Evolutionary conservation across 2,113 vertebrate species (phyloP).

Genomic region (Chaenogobius annularis): DNA sequence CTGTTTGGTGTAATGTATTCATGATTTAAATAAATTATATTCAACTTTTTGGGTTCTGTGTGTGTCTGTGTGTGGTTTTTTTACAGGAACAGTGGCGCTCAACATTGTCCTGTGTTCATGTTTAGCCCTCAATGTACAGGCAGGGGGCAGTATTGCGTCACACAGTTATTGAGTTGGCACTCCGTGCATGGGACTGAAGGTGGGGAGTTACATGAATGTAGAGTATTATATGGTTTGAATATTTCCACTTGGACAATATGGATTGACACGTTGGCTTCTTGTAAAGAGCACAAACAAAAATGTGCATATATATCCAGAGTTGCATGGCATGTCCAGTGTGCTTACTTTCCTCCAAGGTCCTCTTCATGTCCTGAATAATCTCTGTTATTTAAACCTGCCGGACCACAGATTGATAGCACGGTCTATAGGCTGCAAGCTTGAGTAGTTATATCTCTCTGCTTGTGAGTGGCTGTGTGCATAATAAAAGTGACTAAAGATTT

Average conservation of each 20-base stretch:
- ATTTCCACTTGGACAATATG: not conserved
- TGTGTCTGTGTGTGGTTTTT: not conserved
- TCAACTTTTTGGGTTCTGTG: not conserved
- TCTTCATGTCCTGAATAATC: conserved; percentile 13
- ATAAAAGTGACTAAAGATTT: conserved; percentile 34
- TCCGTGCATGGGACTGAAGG: not conserved
- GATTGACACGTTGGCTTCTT: not conserved
- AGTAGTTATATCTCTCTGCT: conserved; percentile 33
- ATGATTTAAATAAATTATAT: not conserved
- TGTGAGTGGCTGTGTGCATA: conserved; percentile 13
- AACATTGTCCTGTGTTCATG: not conserved
- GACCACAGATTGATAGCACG: not conserved
- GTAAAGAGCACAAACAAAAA: not conserved
- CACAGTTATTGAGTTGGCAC: not conserved
- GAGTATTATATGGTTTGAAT: not conserved
- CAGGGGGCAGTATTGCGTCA: conserved; percentile 61
- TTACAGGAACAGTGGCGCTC: not conserved
- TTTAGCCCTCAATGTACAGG: not conserved
- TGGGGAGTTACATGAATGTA: not conserved
- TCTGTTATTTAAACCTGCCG: not conserved
- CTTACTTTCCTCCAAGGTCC: conserved; percentile 12
- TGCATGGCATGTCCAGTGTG: not conserved
- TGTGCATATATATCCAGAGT: no score
- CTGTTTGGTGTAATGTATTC: not conserved
- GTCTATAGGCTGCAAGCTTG: conserved; percentile 31